Evolutionary conservation across 1,140 invertebrate genomes (phyloP), one percentile per base, ranked within the genome.

Genomic region (Spodoptera litura): DNA sequence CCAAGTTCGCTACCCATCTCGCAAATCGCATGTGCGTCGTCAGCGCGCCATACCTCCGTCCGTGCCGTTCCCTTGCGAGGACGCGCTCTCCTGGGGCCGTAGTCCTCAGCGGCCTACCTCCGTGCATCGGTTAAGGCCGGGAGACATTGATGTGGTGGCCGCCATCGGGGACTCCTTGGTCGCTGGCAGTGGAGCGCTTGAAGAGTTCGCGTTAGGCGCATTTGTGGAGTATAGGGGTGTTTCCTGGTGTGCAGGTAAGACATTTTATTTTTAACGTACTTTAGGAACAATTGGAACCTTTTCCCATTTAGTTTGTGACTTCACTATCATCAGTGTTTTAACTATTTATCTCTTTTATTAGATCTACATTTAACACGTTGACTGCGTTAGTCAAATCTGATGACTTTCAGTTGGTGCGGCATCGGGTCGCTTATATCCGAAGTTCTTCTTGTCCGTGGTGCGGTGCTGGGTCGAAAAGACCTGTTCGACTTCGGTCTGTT

Each of bases 131-230:
- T 93, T 98, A 5, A 92, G 96, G 56, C 97, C 97, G 1, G 96
- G 96, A 10, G 97, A 98, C 87, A 97, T 98, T 52, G 96, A 97
- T 75, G 96, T 98, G 2, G 95, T 98, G 6, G 97, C 95, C 6
- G 97, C 97, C 2, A 95, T 98, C 68, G 97, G 97, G 6, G 97
- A 98, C 89, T 97, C 97, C 0, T 87, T 98, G 64, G 96, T 97
- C 0, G 97, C 97, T 5, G 97, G 96, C 38, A 97, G 96, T 82
- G 97, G 97, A 2, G 97, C 97, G 0, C 88, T 97, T 70, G 97
- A 97, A 75, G 96, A 96, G 80, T 97, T 95, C 83, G 96, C 97
- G 2, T 88, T 97, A 2, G 97, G 96, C 10, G 96, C 97, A 2
- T 96, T 97, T 70, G 96, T 97, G 55, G 97, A 98, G 84, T 96